Evolutionary conservation across 1,140 invertebrate genomes (phyloP), one percentile per base, ranked within the genome.

Genomic region (Polypedilum pembai): DNA sequence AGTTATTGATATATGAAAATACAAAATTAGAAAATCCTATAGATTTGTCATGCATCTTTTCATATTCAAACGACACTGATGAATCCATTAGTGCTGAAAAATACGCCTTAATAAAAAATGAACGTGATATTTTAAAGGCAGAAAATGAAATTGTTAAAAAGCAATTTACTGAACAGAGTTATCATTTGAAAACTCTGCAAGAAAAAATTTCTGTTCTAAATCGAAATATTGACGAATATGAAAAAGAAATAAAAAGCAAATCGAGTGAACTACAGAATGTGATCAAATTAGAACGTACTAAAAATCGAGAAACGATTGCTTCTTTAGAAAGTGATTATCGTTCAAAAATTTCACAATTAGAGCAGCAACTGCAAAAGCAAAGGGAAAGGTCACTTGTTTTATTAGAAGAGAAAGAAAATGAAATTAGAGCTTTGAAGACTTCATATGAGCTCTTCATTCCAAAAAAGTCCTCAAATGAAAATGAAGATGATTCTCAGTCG

Each of bases 381-480:
- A 82, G 93, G 17, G 91, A 93, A 74, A 82, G 92, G 73, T 93
- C 92, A 15, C 83, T 93, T 7, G 86, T 86, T 1, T 80, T 94
- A 7, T 81, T 95, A 7, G 88, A 91, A 40, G 93, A 94, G 78
- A 93, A 93, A 74, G 92, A 94, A 77, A 86, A 88, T 76, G 92
- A 94, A 79, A 89, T 95, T 63, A 83, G 87, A 69, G 85, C 87
- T 1, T 78, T 91, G 15, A 88, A 88, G 77, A 82, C 86, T 8
- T 86, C 86, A 3, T 86, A 89, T 75, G 84, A 86, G 74, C 81
- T 86, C n/a, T 81, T 83, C 76, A 77, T 84, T 56, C 83, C 83
- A 63, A 83, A 78, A 74, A 81, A 78, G 78, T 74, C 73, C 20
- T 17, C 73, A 41, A 63, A 15, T 41, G 79, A 83, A 76, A 81